Evolutionary conservation across 2,113 vertebrate genomes (phyloP).

Genomic region (Rhipidura dahli): DNA sequence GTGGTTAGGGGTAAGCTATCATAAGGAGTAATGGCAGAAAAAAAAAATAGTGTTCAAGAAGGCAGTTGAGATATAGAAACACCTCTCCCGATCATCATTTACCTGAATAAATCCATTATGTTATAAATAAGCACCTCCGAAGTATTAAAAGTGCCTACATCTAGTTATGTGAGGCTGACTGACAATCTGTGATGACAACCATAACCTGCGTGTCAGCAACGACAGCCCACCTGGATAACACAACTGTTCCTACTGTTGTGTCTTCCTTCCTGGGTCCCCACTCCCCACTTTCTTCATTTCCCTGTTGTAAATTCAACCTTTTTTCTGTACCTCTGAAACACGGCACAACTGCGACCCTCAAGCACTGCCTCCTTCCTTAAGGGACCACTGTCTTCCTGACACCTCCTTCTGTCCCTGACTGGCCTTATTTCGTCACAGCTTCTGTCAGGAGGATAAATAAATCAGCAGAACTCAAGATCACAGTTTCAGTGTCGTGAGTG

Average conservation of each 20-base stretch:
- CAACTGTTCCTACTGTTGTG: fast-evolving
- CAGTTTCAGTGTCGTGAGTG: neutral
- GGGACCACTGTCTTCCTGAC: neutral
- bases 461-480: neutral
- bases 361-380: neutral
- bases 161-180: neutral
- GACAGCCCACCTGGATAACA: neutral
- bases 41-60: neutral
- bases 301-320: neutral
- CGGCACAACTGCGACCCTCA: fast-evolving
- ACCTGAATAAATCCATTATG: neutral
- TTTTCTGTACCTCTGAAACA: neutral
- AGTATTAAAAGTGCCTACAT: neutral
- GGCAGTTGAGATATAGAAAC: neutral
- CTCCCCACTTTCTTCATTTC: fast-evolving
- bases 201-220: neutral
- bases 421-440: neutral
- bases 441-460: neutral
- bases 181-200: neutral
- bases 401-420: neutral
- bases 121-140: neutral
- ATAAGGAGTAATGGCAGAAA: neutral
- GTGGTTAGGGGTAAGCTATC: neutral
- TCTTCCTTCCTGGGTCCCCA: neutral
- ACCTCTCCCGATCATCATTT: neutral